A percentile compares a stretch with the other conserved stretches of the same genome.
phyloP scores from a whole-genome alignment of 2,113 vertebrate species.

The Todiramphus chloris region DNA sequence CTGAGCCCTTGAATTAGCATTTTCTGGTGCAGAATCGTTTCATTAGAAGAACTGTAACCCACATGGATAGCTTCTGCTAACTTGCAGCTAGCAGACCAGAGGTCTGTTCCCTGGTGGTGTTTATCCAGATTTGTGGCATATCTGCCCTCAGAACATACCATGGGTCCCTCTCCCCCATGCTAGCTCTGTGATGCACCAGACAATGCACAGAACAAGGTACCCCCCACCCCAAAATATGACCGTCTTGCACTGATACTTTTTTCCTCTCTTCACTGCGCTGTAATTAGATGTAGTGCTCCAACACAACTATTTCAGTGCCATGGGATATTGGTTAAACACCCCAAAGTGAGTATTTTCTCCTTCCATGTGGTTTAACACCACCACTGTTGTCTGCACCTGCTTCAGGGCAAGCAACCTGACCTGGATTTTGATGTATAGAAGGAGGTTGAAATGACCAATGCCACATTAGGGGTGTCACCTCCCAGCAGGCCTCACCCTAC shows the following conservation, averaged over 20 bases:
- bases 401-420: background rate
- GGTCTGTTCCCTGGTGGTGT: background rate
- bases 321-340: background rate
- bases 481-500: background rate
- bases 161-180: background rate
- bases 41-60: background rate
- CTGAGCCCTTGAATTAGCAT: background rate
- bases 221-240: rapidly evolving
- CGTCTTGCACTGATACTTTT: background rate
- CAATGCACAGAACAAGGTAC: background rate
- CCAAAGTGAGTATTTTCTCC: background rate
- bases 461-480: background rate
- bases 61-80: background rate
- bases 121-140: background rate
- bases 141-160: background rate
- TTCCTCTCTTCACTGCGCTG: background rate
- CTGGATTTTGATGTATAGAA: background rate
- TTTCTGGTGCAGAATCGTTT: background rate
- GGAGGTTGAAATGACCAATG: background rate
- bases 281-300: background rate
- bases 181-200: background rate
- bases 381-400: background rate
- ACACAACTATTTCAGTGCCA: background rate
- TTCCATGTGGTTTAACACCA: background rate
- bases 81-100: background rate